Evolutionary conservation across 2,797 vertebrate genomes (phyloP), one percentile per base, ranked within the genome.

Genomic region (Lagorchestes hirsutus): DNA sequence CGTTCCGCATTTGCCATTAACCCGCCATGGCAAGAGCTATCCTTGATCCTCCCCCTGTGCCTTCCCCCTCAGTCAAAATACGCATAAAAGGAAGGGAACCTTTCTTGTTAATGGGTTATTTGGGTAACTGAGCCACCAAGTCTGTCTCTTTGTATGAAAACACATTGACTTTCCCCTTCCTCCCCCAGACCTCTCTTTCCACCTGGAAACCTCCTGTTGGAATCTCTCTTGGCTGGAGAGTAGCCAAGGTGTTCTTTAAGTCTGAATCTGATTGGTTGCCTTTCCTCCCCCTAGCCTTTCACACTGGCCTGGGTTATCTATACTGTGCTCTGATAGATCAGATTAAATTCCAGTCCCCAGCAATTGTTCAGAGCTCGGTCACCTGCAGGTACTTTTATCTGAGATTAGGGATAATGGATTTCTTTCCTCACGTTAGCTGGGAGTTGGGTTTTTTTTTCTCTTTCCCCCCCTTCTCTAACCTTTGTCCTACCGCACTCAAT

Each of bases 391-490:
- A 93, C 98, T 97, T 98, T 98, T 97, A 96, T 98, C 97, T 97
- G 96, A 95, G 90, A 94, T 50, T 1, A 93, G 93, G 96, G 93
- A 97, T 97, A 97, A 98, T 96, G 67, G 96, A 96, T 98, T 98
- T 97, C 95, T 93, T 97, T 95, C 94, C 96, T 97, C 24, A 0
- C 24, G 67, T 87, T 46, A 50, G 9, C 40, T 95, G 93, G 93
- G 96, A 97, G 97, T 96, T 96, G 97, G 58, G 58, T 3, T 91
- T 58, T 58, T 87, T 82, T 55, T 91, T 3, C 10, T 0, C 3
- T 10, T 92, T 93, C 28, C 87, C 55, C 87, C 97, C 95, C 95
- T 93, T 97, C 94, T 92, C 95, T 90, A 97, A 97, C 96, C 96
- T 97, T 97, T 97, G 97, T 98, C 97, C 93, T 4, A 97, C 90